Evolutionary conservation across 92 coral and sea anemone species (phyloP).

Genomic region (Porites divaricata): DNA sequence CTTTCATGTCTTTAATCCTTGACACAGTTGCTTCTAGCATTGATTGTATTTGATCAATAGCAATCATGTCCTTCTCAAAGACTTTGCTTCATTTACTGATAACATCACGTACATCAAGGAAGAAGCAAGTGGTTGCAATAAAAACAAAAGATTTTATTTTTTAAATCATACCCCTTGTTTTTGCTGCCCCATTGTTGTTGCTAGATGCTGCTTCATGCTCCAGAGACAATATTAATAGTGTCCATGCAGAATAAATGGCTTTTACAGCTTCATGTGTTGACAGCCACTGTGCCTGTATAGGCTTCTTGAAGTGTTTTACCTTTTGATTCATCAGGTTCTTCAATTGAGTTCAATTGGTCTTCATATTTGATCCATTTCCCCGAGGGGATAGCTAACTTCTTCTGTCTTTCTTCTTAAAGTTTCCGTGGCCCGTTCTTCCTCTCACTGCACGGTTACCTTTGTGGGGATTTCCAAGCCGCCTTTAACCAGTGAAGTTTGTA

Average conservation of each 20-base stretch:
- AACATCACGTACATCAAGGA: constrained; percentile 46
- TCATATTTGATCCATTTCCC: too few species aligned
- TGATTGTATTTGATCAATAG: constrained; percentile 37
- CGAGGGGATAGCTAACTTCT: too few species aligned
- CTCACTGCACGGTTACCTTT: too few species aligned
- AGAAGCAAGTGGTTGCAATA: constrained; percentile 49
- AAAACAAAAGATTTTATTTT: constrained; percentile 30
- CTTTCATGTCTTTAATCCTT: constrained; percentile 29
- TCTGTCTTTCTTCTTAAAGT: too few species aligned
- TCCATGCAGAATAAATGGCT: constrained; percentile 51
- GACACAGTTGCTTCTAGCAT: constrained; percentile 46
- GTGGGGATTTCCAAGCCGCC: too few species aligned
- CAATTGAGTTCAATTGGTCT: not conserved
- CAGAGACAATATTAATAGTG: constrained; percentile 29
- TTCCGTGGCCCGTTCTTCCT: too few species aligned
- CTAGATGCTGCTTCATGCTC: constrained; percentile 54
- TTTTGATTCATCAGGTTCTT: constrained; percentile 56
- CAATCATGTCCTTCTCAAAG: constrained; percentile 41
- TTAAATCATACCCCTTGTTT: constrained; percentile 45
- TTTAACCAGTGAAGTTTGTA: too few species aligned
- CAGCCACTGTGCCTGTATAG: constrained; percentile 41
- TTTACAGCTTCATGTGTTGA: constrained; percentile 36
- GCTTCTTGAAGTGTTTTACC: constrained; percentile 55
- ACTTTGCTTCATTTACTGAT: constrained; percentile 37
- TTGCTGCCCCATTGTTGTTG: constrained; percentile 22